phyloP scores from a whole-genome alignment of 2,113 vertebrate species.

The Steatornis caripensis region DNA sequence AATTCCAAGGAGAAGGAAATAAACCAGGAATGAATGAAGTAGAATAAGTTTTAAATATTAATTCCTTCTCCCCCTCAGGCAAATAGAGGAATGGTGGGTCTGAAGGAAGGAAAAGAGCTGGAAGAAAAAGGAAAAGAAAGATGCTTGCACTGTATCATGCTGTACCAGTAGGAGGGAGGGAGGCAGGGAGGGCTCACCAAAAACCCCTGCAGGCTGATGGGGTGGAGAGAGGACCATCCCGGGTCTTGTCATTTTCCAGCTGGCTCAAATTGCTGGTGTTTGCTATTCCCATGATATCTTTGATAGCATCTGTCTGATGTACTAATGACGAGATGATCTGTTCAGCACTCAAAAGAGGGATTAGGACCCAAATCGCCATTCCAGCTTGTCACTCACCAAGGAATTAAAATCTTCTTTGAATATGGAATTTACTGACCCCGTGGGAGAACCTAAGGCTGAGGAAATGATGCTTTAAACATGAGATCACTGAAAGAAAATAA shows the following conservation, averaged over 20 bases:
- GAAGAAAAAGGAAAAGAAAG: not conserved
- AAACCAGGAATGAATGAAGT: not conserved
- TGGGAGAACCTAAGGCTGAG: not conserved
- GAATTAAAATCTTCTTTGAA: slow-evolving; percentile 60
- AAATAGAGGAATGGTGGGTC: not conserved
- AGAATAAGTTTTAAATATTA: not conserved
- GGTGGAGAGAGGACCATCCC: not conserved
- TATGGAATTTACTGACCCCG: slow-evolving; percentile 6
- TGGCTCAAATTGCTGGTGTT: not conserved
- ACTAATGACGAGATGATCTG: slow-evolving; percentile 12
- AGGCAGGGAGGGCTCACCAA: not conserved
- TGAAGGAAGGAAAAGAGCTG: not conserved
- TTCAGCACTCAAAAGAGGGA: slow-evolving; percentile 1
- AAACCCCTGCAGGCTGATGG: not conserved
- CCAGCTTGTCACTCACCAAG: slow-evolving; percentile 43
- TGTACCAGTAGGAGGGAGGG: not conserved
- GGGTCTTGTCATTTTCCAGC: not conserved
- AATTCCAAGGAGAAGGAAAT: not conserved
- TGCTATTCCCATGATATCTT: not conserved
- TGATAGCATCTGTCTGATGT: not conserved
- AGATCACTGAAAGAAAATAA: slow-evolving; percentile 48
- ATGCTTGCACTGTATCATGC: not conserved
- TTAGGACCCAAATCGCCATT: not conserved
- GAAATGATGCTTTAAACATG: slow-evolving; percentile 44
- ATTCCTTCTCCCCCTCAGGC: not conserved